Base-by-base conservation (phyloP, 1,140 invertebrate genomes). In the Copidosoma floridanum region DNA sequence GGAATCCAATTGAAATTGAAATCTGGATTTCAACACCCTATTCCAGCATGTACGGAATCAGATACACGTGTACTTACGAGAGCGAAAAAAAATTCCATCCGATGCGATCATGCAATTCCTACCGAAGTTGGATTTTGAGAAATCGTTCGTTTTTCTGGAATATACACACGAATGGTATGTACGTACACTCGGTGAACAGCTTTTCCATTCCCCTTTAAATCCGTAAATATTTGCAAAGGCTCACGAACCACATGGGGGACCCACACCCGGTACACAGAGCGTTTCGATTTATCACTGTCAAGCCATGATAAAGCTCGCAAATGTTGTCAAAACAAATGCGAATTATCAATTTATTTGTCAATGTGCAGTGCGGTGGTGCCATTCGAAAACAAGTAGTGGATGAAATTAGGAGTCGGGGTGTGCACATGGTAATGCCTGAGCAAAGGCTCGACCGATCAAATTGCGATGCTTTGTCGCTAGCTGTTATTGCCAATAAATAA, bases 21-120 rank as follows among this genome's bases (percentile, higher is more conserved):
- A 47, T 38, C 27, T 48, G 48, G 40, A 57, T 48, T 27, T 38
- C 37, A 27, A 38, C 26, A 4, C 12, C 21, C 12, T 1, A 10
- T 12, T 6, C 35, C 32, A 0, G 23, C 26, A n/a, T n/a, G n/a
- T n/a, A n/a, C n/a, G n/a, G n/a, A n/a, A n/a, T 1, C 18, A 12
- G 10, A 23, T 27, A n/a, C 3, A 8, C 50, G 14, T 62, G 38
- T 55, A 40, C 46, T 59, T 27, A 55, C 44, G 65, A 18, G 26
- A n/a, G n/a, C n/a, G n/a, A n/a, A n/a, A n/a, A n/a, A n/a, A n/a
- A n/a, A n/a, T n/a, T n/a, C 8, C 26, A 37, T 23, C 20, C 27
- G 16, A 48, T 61, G 48, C 70, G 71, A 73, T 74, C 72, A 73
- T 68, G 67, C 68, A 70, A 77, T 71, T 75, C 71, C 71, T 71